These are phyloP conservation scores for Laterallus jamaicensis DNA, from an alignment of 2,113 vertebrate species.

Conservation along the genomic window DNA sequence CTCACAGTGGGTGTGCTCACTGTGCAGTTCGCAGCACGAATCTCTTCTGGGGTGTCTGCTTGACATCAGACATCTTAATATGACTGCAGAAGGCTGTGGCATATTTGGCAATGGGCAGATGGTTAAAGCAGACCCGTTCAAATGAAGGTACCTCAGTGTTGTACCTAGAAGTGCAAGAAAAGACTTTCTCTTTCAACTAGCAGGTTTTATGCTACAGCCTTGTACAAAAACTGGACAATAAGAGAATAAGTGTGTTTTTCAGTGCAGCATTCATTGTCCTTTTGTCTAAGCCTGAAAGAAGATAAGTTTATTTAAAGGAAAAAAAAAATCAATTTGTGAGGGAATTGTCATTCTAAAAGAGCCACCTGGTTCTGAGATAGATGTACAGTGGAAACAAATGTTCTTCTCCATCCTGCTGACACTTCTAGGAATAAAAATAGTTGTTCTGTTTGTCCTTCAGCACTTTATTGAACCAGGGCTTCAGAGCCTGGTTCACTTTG, in stretches of 20 bases:
- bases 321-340: not conserved
- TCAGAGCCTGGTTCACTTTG: conserved; percentile 45
- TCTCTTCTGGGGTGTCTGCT: not conserved
- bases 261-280: not conserved
- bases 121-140: not conserved
- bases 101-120: not conserved
- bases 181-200: not conserved
- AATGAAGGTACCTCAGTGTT: not conserved
- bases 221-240: not conserved
- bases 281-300: conserved; percentile 18
- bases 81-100: not conserved
- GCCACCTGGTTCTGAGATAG: not conserved
- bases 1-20: no score
- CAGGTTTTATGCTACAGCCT: not conserved
- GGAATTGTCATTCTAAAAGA: not conserved
- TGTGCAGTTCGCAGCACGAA: not conserved
- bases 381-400: not conserved
- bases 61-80: not conserved
- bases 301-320: not conserved
- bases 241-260: not conserved
- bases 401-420: conserved; percentile 44
- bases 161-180: not conserved
- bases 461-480: conserved; percentile 59
- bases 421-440: conserved; percentile 68
- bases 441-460: conserved; percentile 75